A percentile compares a stretch with the other conserved stretches of the same genome.
phyloP scores from a whole-genome alignment of 2,888 invertebrate species.

The Aquatica leii region DNA sequence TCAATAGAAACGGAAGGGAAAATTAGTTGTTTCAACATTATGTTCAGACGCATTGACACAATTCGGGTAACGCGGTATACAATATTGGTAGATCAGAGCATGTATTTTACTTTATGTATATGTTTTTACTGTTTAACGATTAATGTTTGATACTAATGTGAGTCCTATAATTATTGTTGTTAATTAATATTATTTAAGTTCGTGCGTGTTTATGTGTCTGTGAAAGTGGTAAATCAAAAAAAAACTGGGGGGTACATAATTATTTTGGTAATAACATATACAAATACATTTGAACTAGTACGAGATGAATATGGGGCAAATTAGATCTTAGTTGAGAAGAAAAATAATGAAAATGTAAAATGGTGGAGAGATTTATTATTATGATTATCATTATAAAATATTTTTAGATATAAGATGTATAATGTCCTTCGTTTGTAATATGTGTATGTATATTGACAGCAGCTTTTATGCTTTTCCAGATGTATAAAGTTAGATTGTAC shows the following conservation, averaged over 20 bases:
- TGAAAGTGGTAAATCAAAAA: conserved; percentile 44
- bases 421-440: conserved; percentile 49
- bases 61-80: conserved; percentile 51
- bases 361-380: conserved; percentile 42
- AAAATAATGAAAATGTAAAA: conserved; percentile 28
- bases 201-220: conserved; percentile 53
- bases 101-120: conserved; percentile 39
- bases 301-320: neutral
- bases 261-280: conserved; percentile 41
- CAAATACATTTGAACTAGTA: neutral
- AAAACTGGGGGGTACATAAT: conserved; percentile 32
- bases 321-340: neutral
- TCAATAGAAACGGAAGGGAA: conserved; percentile 11
- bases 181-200: conserved; percentile 52
- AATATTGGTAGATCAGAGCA: conserved; percentile 34
- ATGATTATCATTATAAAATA: conserved; percentile 43
- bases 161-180: conserved; percentile 45
- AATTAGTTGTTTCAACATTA: too few species aligned
- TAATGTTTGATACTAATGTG: conserved; percentile 43
- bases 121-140: conserved; percentile 24
- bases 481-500: conserved; percentile 46
- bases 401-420: conserved; percentile 40
- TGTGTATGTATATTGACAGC: conserved; percentile 50
- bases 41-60: too few species aligned
- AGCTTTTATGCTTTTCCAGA: conserved; percentile 49